Percentiles rank a stretch among this genome's conserved stretches.
Conservation (phyloP, 37 sponge, comb jelly and placozoan genomes). For the Chondrosia reniformis region DNA sequence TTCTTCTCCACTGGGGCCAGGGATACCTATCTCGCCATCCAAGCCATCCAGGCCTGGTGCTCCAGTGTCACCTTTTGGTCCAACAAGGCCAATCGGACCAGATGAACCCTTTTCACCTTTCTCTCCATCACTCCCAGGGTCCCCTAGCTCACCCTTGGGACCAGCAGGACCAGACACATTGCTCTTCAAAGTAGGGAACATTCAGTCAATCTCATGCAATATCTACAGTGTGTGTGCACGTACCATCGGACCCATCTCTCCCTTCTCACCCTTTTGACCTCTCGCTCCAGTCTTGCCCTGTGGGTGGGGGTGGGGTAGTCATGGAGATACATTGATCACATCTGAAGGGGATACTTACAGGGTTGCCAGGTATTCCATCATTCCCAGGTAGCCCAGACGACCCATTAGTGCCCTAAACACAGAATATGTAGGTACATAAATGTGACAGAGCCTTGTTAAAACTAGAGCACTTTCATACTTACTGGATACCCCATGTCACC, state of each 20-base stretch:
- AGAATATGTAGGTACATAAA: no score
- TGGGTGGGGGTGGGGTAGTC: no score
- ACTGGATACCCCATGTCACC: no score
- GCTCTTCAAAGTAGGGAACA: no score
- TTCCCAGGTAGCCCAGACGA: no score
- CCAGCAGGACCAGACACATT: neutral
- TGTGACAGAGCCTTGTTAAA: no score
- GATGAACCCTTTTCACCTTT: neutral
- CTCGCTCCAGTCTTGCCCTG: neutral
- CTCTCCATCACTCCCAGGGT: neutral
- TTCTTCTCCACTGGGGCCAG: neutral
- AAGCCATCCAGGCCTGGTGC: neutral
- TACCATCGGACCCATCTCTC: conserved; percentile 10
- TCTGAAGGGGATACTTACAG: no score
- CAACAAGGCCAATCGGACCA: neutral
- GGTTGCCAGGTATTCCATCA: no score
- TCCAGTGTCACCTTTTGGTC: neutral
- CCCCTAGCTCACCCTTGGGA: neutral
- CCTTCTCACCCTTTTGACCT: neutral
- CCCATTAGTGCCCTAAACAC: no score
- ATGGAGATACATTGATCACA: no score
- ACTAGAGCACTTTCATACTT: no score
- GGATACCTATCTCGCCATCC: neutral
- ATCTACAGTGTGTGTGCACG: neutral
- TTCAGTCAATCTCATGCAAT: neutral